Base-by-base conservation (phyloP, 2,113 vertebrate genomes). In the Xyliphius kryptos region DNA sequence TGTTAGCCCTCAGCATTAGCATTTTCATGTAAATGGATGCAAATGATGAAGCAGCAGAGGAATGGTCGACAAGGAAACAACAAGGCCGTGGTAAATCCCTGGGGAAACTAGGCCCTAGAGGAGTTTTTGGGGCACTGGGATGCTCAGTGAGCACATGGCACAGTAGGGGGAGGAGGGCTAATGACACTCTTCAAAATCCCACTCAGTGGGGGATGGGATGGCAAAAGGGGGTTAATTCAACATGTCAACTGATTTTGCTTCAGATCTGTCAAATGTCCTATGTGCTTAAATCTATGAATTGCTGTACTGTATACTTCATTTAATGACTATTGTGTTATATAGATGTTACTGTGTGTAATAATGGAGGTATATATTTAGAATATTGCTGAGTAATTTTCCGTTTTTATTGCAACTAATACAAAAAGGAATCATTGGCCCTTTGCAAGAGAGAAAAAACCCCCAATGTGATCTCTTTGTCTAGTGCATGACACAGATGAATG, bases 101-200 rank as follows among this genome's bases (percentile, higher is more conserved):
- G 22, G 44, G 51, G 75, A 53, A 68, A 63, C 63, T 53, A 56
- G 72, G 67, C 69, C 81, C 67, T 69, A 62, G 69, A 53, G 63
- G 56, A 80, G 77, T 72, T 79, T 77, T 78, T 61, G 54, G 56
- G 61, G 57, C 49, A 16, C 41, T 17, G 14, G 61, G 2, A 50
- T 36, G 40, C 64, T 59, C 69, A 74, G 67, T 71, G 75, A 63
- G 80, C 81, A 83, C 81, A 83, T 79, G 80, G 79, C 76, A 81
- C 74, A 15, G 49, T 69, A 74, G 43, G 72, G 58, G 55, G 46
- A 57, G 55, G 50, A 47, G 60, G 58, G 66, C 77, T 83, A 82
- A 84, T 82, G 52, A 70, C 82, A 84, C 66, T 11, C 59, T 71
- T 64, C 78, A 79, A 84, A 82, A 74, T 79, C 78, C 70, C 56